Evolutionary conservation across 2,888 invertebrate species (phyloP).

Genomic region (Lepidochitona cinerea): DNA sequence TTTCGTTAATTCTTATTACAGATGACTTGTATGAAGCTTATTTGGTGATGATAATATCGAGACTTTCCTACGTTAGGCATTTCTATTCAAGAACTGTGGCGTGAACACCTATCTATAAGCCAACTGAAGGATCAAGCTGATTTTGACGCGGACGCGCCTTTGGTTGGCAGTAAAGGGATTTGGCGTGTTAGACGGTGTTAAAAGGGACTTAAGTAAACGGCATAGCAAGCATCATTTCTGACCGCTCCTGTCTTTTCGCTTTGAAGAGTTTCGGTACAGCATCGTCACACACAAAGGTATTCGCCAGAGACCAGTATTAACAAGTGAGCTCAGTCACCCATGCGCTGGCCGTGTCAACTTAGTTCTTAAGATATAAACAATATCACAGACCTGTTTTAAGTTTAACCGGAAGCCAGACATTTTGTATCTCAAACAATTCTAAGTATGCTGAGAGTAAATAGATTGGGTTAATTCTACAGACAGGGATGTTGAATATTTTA

Average conservation of each 20-base stretch:
- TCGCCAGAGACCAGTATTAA: neutral
- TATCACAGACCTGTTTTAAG: neutral
- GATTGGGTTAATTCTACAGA: neutral
- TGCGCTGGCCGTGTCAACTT: neutral
- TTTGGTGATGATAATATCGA: too few species aligned
- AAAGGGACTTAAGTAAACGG: neutral
- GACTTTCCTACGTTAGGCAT: too few species aligned
- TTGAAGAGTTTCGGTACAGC: neutral
- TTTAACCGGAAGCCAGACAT: neutral
- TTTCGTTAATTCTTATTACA: too few species aligned
- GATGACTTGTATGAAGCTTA: too few species aligned
- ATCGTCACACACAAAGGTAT: neutral
- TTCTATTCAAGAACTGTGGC: too few species aligned
- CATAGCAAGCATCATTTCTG: constrained; percentile 7
- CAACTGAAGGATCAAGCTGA: too few species aligned
- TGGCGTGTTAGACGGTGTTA: neutral
- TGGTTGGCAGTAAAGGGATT: neutral
- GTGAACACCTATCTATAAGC: too few species aligned
- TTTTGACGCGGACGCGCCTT: neutral
- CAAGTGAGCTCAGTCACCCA: neutral
- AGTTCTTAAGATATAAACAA: neutral
- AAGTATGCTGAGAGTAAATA: neutral
- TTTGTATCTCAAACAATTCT: neutral
- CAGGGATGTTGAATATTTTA: neutral
- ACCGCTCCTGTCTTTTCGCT: neutral